These are phyloP conservation scores for Eurytoma californica DNA, from an alignment of 2,888 invertebrate species.

Conservation along the genomic window DNA sequence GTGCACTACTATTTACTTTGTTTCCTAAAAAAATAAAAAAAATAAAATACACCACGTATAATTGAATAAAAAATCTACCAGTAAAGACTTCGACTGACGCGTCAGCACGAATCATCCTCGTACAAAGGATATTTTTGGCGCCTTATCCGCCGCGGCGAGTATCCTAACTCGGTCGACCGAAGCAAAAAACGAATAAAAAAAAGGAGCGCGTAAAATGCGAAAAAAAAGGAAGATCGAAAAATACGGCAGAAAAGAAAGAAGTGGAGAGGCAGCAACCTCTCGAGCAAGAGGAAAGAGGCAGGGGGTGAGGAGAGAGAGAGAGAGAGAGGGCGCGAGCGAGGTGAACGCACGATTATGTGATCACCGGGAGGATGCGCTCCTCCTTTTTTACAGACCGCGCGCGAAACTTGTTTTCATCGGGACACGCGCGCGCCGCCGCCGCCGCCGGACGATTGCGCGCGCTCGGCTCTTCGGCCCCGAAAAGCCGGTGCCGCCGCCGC, in stretches of 20 bases:
- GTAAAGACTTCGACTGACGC: too few species aligned
- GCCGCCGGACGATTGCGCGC: too few species aligned
- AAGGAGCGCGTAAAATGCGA: neutral
- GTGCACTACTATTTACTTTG: too few species aligned
- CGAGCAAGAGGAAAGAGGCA: constrained; percentile 7
- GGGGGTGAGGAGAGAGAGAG: constrained; percentile 21
- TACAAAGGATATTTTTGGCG: too few species aligned
- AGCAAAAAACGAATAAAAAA: neutral
- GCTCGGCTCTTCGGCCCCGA: constrained; percentile 42
- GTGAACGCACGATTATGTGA: constrained; percentile 73
- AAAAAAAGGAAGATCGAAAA: neutral
- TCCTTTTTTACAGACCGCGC: constrained; percentile 58
- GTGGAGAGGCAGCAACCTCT: constrained; percentile 2
- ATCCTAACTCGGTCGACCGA: too few species aligned
- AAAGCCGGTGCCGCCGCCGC: constrained; percentile 5
- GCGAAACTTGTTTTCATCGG: constrained; percentile 69
- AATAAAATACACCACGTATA: too few species aligned
- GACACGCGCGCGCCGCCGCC: constrained; percentile 53
- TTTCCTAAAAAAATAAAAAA: too few species aligned
- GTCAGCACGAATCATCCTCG: too few species aligned
- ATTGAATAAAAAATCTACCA: too few species aligned
- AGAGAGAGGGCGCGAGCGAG: constrained; percentile 58
- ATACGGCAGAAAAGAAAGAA: constrained; percentile 10
- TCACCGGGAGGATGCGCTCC: constrained; percentile 69
- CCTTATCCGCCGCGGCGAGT: too few species aligned